Conservation (phyloP, 2,888 invertebrate genomes). For the Yponomeuta sedellus region DNA sequence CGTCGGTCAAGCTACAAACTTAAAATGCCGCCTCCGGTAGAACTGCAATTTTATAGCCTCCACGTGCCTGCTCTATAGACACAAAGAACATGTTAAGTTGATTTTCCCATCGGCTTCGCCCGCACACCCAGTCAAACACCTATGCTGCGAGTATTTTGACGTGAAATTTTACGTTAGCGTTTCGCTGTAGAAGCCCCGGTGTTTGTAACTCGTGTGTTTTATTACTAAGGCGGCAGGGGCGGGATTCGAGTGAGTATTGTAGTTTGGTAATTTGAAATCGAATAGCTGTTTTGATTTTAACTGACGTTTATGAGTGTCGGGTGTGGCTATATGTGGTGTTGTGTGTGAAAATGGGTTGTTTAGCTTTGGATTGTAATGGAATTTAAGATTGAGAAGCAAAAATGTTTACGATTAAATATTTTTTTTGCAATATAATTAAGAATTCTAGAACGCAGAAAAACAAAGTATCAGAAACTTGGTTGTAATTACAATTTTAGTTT, state of each 20-base stretch:
- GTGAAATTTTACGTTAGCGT: slow-evolving; percentile 35
- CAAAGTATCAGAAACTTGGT: too few relatives aligned
- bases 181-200: background rate
- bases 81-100: slow-evolving; percentile 1
- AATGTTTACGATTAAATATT: too few relatives aligned
- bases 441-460: too few relatives aligned
- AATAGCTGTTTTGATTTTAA: slow-evolving; percentile 4
- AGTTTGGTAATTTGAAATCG: slow-evolving; percentile 4
- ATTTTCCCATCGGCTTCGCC: slow-evolving; percentile 12
- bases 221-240: background rate
- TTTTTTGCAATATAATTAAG: too few relatives aligned
- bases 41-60: slow-evolving; percentile 11
- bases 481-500: too few relatives aligned
- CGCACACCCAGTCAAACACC: slow-evolving; percentile 55
- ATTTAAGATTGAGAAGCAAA: too few relatives aligned
- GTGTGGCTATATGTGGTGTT: background rate
- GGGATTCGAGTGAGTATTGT: background rate
- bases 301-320: slow-evolving; percentile 7
- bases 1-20: too few relatives aligned
- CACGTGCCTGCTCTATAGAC: background rate
- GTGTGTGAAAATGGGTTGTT: too few relatives aligned
- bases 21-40: background rate
- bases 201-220: background rate
- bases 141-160: slow-evolving; percentile 41
- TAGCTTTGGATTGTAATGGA: too few relatives aligned